These are phyloP conservation scores for Tortrix viridana DNA, from an alignment of 2,888 invertebrate genomes.

Conservation along the genomic window DNA sequence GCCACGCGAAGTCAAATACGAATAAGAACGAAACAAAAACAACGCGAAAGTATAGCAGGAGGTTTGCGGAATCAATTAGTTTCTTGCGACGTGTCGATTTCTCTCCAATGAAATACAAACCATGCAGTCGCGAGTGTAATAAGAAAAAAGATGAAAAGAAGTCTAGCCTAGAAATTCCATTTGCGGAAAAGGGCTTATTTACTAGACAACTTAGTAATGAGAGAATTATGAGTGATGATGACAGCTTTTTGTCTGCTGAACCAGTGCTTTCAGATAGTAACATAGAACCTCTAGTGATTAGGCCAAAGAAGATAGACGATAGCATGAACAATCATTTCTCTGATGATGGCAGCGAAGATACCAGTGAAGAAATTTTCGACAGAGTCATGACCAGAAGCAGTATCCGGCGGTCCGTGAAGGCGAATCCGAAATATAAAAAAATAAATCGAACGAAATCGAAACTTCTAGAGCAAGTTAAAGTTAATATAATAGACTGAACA, in stretches of 20 bases:
- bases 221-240: conserved; percentile 71
- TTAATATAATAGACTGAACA: conserved; percentile 68
- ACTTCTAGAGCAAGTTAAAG: conserved; percentile 75
- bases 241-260: conserved; percentile 58
- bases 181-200: conserved; percentile 54
- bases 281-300: conserved; percentile 62
- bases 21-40: conserved; percentile 64
- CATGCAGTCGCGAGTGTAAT: conserved; percentile 59
- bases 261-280: conserved; percentile 63
- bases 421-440: conserved; percentile 80
- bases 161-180: conserved; percentile 62
- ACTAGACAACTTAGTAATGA: conserved; percentile 64
- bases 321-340: conserved; percentile 81
- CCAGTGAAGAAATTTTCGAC: conserved; percentile 79
- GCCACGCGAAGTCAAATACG: conserved; percentile 55
- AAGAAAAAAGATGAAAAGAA: conserved; percentile 76
- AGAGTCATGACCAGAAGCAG: conserved; percentile 79
- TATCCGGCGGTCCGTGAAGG: conserved; percentile 75
- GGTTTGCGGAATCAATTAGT: conserved; percentile 77
- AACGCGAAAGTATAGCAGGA: conserved; percentile 70
- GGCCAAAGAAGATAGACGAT: conserved; percentile 72
- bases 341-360: conserved; percentile 79
- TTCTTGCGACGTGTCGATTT: conserved; percentile 77
- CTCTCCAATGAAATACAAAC: conserved; percentile 79
- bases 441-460: conserved; percentile 77